Evolutionary conservation across 2,797 vertebrate genomes (phyloP).

Genomic region (Serranus cabrilla): DNA sequence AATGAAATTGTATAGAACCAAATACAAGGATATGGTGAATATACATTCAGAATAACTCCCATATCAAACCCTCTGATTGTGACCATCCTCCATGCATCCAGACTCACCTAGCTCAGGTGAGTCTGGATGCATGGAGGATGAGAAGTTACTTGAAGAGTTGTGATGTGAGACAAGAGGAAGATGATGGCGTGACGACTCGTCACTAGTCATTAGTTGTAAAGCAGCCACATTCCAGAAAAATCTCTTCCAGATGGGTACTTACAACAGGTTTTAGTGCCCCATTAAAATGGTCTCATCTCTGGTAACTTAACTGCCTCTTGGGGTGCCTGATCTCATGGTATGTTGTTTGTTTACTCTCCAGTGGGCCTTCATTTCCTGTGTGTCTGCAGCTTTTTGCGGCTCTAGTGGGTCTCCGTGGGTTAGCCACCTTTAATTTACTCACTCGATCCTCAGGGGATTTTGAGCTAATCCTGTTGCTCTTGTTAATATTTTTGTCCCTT

Average conservation of each 20-base stretch:
- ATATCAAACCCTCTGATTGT: not conserved
- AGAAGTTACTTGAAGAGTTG: slow-evolving; percentile 10
- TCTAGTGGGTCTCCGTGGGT: slow-evolving; percentile 48
- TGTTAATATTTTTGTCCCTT: slow-evolving; percentile 45
- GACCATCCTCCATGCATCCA: slow-evolving; percentile 17
- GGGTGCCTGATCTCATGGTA: slow-evolving; percentile 79
- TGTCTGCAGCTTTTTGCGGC: slow-evolving; percentile 67
- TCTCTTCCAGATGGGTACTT: slow-evolving; percentile 82
- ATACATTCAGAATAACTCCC: not conserved
- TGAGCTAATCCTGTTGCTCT: slow-evolving; percentile 53
- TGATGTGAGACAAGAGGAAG: slow-evolving; percentile 38
- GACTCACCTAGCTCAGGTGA: slow-evolving; percentile 42
- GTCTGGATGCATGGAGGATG: slow-evolving; percentile 16
- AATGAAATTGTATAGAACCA: not conserved
- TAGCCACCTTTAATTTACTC: slow-evolving; percentile 69
- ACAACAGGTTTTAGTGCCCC: slow-evolving; percentile 71
- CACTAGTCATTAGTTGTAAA: slow-evolving; percentile 73
- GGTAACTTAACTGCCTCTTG: slow-evolving; percentile 72
- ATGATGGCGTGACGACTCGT: slow-evolving; percentile 57
- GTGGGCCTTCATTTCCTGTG: slow-evolving; percentile 82
- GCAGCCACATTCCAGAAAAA: slow-evolving; percentile 75
- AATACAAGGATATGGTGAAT: not conserved
- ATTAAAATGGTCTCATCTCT: slow-evolving; percentile 79
- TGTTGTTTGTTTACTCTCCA: slow-evolving; percentile 82
- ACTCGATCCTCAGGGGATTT: slow-evolving; percentile 44